Evolutionary conservation across 2,113 vertebrate genomes (phyloP), one percentile per base, ranked within the genome.

Genomic region (Machaerirhynchus nigripectus): DNA sequence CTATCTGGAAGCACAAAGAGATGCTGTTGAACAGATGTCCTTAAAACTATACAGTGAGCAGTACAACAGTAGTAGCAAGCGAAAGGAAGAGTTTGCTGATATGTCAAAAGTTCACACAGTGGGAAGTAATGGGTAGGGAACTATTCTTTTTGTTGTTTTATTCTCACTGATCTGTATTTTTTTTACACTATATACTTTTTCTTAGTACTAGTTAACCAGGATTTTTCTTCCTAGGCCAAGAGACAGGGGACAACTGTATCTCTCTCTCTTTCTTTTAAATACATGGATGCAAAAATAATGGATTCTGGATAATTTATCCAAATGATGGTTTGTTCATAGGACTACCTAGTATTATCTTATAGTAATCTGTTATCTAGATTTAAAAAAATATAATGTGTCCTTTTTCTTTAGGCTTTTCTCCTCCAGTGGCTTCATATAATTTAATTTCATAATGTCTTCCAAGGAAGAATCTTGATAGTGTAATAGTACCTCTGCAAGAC

Each of bases 1-100:
- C 96, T 98, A 98, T 95, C 96, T 98, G 93, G 98, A 99, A 97
- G 98, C 98, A 89, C 98, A 99, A 97, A 98, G 98, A 97, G 99
- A 98, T 47, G 98, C 98, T 87, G 98, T 99, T 95, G 99, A 99
- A 96, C 99, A 99, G 98, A 99, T 99, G 99, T 98, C 98, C 69
- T 95, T 99, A 94, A 99, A 98, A 96, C 98, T 99, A 87, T 98
- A 98, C 96, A 98, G 98, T 69, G 98, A 99, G 89, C 98, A 98
- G 81, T 99, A 98, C 93, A 97, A 97, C 65, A 97, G 97, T 15
- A 79, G 98, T 78, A 97, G 98, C 98, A 98, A 97, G 95, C 97
- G 98, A 97, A 98, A 98, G 93, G 97, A 98, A 89, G 98, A 98
- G 95, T 98, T 97, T 97, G 98, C 97, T 76, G 98, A 98, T 92